Percentiles rank a stretch among this genome's conserved stretches.
These are phyloP conservation scores for Belonocnema kinseyi DNA, from an alignment of 1,140 invertebrate species.

Conservation along the genomic window DNA sequence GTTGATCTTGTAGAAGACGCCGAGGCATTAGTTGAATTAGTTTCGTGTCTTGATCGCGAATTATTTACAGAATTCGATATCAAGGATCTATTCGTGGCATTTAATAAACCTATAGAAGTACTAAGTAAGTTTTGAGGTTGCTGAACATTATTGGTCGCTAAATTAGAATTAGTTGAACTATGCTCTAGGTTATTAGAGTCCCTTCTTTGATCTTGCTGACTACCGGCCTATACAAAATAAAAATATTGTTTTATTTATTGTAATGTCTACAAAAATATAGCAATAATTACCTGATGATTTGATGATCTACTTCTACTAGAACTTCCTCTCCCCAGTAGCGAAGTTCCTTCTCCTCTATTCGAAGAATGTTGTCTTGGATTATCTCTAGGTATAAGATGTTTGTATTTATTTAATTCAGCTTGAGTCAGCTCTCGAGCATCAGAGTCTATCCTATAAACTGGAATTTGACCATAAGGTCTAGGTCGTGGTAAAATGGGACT, in stretches of 20 bases:
- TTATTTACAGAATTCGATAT: neutral
- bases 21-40: neutral
- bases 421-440: slow-evolving; percentile 70
- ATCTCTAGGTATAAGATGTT: slow-evolving; percentile 66
- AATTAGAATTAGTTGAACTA: slow-evolving; percentile 42
- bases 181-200: slow-evolving; percentile 38
- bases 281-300: slow-evolving; percentile 48
- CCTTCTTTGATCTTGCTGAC: slow-evolving; percentile 38
- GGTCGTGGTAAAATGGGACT: slow-evolving; percentile 53
- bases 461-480: slow-evolving; percentile 66
- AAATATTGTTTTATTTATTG: slow-evolving; percentile 1
- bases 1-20: neutral
- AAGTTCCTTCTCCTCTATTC: slow-evolving; percentile 50
- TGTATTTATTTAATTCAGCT: slow-evolving; percentile 67
- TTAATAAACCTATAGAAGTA: neutral
- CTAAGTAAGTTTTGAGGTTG: slow-evolving; percentile 25
- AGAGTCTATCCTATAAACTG: slow-evolving; percentile 69
- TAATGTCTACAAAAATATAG: neutral
- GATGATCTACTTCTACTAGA: slow-evolving; percentile 45
- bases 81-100: neutral
- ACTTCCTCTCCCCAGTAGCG: slow-evolving; percentile 46
- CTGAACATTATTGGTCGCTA: slow-evolving; percentile 29
- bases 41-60: neutral
- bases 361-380: slow-evolving; percentile 55
- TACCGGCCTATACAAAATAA: slow-evolving; percentile 27